Percentiles rank a stretch among this genome's conserved stretches.
phyloP scores from a whole-genome alignment of 2,113 vertebrate species.

The Boulengerochromis microlepis region DNA sequence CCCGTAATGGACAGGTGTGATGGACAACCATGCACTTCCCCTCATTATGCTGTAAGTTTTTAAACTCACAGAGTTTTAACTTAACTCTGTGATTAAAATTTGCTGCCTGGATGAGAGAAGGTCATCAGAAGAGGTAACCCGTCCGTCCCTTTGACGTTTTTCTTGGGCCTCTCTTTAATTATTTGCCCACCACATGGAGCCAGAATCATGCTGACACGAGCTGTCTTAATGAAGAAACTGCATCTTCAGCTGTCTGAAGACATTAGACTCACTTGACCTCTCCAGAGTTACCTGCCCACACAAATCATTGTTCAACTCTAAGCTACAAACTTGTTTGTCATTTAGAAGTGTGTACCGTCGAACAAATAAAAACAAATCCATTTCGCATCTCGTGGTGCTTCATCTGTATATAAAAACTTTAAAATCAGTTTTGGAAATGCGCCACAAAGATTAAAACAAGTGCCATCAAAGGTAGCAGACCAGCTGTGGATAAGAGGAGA shows the following conservation, averaged over 20 bases:
- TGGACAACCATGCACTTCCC: not conserved
- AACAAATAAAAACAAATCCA: not conserved
- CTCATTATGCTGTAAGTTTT: not conserved
- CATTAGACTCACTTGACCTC: conserved; percentile 38
- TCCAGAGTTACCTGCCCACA: conserved; percentile 18
- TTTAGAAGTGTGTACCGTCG: not conserved
- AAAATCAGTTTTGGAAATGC: conserved; percentile 29
- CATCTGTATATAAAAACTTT: conserved; percentile 16
- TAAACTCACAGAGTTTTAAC: not conserved
- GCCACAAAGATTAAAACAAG: conserved; percentile 50
- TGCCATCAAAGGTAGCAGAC: conserved; percentile 53
- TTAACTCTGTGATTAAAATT: not conserved
- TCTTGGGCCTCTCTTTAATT: conserved; percentile 1
- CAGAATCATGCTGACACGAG: conserved; percentile 30
- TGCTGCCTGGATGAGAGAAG: not conserved
- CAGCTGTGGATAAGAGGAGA: conserved; percentile 48
- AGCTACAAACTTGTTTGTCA: not conserved
- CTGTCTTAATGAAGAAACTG: conserved; percentile 42
- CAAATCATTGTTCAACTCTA: conserved; percentile 13
- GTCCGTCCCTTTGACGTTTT: not conserved
- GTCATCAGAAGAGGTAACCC: conserved; percentile 15
- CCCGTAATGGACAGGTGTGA: not conserved
- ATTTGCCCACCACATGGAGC: conserved; percentile 18
- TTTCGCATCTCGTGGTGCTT: not conserved
- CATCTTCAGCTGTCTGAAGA: conserved; percentile 51